Conservation (phyloP, 2,888 invertebrate species). For the Cryptocephalus moraei region DNA sequence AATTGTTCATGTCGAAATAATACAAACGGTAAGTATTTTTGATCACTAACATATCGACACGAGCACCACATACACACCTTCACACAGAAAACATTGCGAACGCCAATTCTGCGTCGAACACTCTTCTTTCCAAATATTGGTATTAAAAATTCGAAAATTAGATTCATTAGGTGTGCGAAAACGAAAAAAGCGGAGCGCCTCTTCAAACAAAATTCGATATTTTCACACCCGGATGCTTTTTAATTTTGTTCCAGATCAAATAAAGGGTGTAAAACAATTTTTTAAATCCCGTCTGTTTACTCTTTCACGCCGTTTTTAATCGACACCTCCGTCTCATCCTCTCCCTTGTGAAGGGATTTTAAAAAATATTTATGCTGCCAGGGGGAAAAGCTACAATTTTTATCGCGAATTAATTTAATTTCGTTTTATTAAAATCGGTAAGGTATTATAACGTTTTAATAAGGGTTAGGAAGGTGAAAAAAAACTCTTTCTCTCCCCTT, state of each 20-base stretch:
- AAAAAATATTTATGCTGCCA: too few species aligned
- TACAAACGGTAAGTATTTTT: constrained; percentile 31
- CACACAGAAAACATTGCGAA: too few species aligned
- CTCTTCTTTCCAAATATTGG: too few species aligned
- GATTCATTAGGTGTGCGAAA: too few species aligned
- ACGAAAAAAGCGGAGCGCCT: too few species aligned
- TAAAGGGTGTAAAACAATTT: constrained; percentile 21
- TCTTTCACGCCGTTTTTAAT: constrained; percentile 10
- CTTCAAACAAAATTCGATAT: constrained; percentile 1
- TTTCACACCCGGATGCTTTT: constrained; percentile 27
- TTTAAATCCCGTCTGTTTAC: constrained; percentile 13
- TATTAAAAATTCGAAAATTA: too few species aligned
- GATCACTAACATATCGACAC: constrained; percentile 3
- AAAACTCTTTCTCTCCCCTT: too few species aligned
- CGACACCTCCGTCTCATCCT: constrained; percentile 5
- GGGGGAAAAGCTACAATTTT: constrained; percentile 9
- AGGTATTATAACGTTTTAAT: constrained; percentile 11
- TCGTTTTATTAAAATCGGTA: constrained; percentile 13
- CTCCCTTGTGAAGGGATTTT: too few species aligned
- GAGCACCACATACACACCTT: not conserved
- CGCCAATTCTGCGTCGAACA: too few species aligned
- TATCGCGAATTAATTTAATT: constrained; percentile 15
- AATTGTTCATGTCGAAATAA: constrained; percentile 22
- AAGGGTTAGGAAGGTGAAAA: constrained; percentile 1
- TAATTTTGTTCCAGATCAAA: constrained; percentile 28